Evolutionary conservation across 2,888 invertebrate species (phyloP), one percentile per base, ranked within the genome.

Genomic region (Schizaphis graminum): DNA sequence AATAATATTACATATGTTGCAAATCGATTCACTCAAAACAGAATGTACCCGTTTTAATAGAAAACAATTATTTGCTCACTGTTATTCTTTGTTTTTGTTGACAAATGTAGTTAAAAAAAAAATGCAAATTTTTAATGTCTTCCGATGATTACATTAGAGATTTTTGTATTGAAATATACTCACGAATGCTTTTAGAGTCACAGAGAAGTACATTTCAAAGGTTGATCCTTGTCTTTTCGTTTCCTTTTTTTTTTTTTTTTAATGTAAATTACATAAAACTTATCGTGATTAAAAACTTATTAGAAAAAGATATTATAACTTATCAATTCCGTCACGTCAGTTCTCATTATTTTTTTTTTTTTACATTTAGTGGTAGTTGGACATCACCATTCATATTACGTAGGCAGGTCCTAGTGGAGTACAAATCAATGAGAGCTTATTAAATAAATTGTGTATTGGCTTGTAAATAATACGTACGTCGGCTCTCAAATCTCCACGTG

Each of bases 191-290:
- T 53, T 53, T 21, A 5, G 21, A 77, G 67, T 26, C 67, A n/a
- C 16, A 77, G 35, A 35, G 1, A 53, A 11, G 2, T 5, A n/a
- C 16, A n/a, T 67, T n/a, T n/a, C 16, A 67, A 67, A 67, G 0
- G 0, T 5, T n/a, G n/a, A 5, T n/a, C n/a, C 16, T n/a, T n/a
- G 16, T 16, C 0, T 5, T 16, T 16, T n/a, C 16, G n/a, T n/a
- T n/a, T 13, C 5, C 0, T 61, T 61, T 28, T 24, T 8, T n/a
- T n/a, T n/a, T n/a, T n/a, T n/a, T 28, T n/a, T 67, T 7, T 7
- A n/a, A 21, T 77, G 21, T 21, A 77, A 35, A 77, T 21, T 21
- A n/a, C 67, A 0, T 35, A 77, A 5, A 8, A 21, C 77, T 67
- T 77, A 26, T 7, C 7, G 21, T 21, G 35, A 35, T 21, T 21